Evolutionary conservation across 2,888 invertebrate species (phyloP), one percentile per base, ranked within the genome.

Genomic region (Himalopsyche japonica): DNA sequence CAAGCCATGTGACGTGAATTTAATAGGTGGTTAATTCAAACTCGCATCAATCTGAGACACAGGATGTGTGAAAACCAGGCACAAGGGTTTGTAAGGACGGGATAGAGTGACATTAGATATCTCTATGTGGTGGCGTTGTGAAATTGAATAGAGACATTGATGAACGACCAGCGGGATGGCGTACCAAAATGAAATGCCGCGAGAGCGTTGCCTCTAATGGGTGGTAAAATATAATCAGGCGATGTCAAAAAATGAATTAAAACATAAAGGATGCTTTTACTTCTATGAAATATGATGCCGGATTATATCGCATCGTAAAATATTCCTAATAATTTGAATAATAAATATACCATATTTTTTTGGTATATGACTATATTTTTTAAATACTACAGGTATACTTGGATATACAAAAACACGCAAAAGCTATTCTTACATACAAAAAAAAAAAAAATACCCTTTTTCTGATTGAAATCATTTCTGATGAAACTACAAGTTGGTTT

Each of bases 101-200:
- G 49, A 27, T 15, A 27, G 37, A n/a, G 83, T 80, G 83, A 80
- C 83, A 84, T 79, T 76, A 84, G 81, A 79, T 84, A 84, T 84
- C 84, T 47, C 78, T 20, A 64, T 79, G 84, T 76, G 76, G 49
- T 70, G 78, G 76, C 81, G 76, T n/a, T 76, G 80, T 48, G 79
- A 84, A 85, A 85, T 85, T 85, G 85, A 84, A 85, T 84, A 79
- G 57, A 47, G 85, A 85, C 85, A 82, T 85, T 85, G 85, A 85
- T 85, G 85, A 84, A 84, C 85, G 85, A 84, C 83, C 83, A 37
- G 15, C 32, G 37, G 57, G 70, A 57, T 48, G 79, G 43, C 30
- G 27, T 47, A 82, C 27, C 27, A 27, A 70, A 70, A 70, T 70
- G 27, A 70, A 70, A 70, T 70, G 70, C 70, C 70, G 27, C 70